phyloP scores from a whole-genome alignment of 2,113 vertebrate genomes.

The Macheiramphus alcinus region DNA sequence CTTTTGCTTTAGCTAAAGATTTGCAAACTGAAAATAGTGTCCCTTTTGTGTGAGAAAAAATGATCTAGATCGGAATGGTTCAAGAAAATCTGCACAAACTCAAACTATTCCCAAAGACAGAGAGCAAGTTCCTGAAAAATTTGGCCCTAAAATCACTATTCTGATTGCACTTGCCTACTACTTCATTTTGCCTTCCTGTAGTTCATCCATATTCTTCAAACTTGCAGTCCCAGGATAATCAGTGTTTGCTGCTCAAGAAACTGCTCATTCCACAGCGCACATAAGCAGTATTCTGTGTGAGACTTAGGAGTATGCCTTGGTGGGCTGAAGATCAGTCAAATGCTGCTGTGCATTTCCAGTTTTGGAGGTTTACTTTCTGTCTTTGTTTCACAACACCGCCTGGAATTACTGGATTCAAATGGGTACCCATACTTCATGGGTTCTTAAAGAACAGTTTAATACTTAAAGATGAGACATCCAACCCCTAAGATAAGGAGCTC shows the following conservation, averaged over 20 bases:
- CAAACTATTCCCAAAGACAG: not conserved
- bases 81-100: not conserved
- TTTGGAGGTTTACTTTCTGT: not conserved
- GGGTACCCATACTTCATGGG: not conserved
- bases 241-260: not conserved
- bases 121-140: not conserved
- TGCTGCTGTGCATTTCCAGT: not conserved
- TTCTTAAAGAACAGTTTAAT: not conserved
- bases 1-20: not conserved
- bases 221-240: not conserved
- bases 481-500: not conserved
- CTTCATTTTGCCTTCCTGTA: not conserved
- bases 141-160: not conserved
- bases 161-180: not conserved
- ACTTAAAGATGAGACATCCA: not conserved
- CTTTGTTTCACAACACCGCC: not conserved
- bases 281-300: not conserved
- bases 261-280: not conserved
- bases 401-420: not conserved
- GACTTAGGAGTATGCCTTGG: not conserved
- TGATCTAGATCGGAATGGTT: not conserved
- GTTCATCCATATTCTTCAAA: not conserved
- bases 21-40: not conserved
- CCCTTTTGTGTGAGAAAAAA: not conserved
- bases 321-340: not conserved